Conservation (phyloP, 2,888 invertebrate species). For the Synergus umbraculus region DNA sequence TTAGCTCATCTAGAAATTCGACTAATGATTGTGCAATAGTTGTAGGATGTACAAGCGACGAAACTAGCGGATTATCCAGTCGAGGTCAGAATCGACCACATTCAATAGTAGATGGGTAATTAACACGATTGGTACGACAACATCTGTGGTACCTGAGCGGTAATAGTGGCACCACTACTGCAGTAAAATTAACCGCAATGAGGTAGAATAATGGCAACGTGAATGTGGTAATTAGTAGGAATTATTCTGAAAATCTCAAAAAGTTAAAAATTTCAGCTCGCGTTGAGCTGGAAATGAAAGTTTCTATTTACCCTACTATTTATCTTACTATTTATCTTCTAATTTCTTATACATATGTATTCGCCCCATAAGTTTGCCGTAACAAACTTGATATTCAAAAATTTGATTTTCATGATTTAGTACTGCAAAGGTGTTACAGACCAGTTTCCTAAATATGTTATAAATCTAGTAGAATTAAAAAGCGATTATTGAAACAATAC, state of each 20-base stretch:
- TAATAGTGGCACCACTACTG: slow-evolving; percentile 33
- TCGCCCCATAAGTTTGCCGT: too few species aligned
- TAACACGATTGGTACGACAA: slow-evolving; percentile 36
- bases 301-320: neutral
- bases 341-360: too few species aligned
- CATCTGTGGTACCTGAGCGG: slow-evolving; percentile 39
- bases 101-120: slow-evolving; percentile 41
- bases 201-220: slow-evolving; percentile 32
- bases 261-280: neutral
- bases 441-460: neutral
- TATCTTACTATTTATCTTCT: neutral
- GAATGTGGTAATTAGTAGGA: slow-evolving; percentile 34
- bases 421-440: neutral
- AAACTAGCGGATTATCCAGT: slow-evolving; percentile 32
- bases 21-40: slow-evolving; percentile 28
- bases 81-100: slow-evolving; percentile 40
- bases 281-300: neutral
- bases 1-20: neutral
- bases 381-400: neutral
- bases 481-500: neutral
- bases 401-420: too few species aligned
- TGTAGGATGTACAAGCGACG: slow-evolving; percentile 1
- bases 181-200: slow-evolving; percentile 40
- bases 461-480: neutral
- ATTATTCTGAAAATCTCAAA: slow-evolving; percentile 15